A percentile compares a stretch with the other conserved stretches of the same genome.
phyloP scores from a whole-genome alignment of 2,888 invertebrate species.

The Leptinotarsa rubiginosa region DNA sequence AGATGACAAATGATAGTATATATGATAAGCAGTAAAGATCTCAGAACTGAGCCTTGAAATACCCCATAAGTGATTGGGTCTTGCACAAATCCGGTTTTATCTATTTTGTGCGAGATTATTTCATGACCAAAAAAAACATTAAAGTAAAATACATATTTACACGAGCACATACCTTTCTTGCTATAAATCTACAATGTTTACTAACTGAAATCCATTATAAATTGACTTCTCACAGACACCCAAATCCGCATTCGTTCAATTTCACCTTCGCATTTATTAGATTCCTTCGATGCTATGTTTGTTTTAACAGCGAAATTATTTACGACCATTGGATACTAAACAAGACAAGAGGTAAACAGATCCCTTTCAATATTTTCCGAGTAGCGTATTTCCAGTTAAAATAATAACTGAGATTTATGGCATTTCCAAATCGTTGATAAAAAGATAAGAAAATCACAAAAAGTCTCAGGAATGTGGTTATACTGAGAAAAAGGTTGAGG shows the following conservation, averaged over 20 bases:
- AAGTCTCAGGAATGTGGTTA: no score
- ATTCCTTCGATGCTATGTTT: background rate
- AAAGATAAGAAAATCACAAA: no score
- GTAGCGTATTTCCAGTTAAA: background rate
- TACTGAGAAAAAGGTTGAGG: no score
- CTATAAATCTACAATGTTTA: conserved; percentile 11
- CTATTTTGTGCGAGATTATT: no score
- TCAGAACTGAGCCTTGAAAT: no score
- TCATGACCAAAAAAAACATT: background rate
- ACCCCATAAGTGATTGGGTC: no score
- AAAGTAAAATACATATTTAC: conserved; percentile 4
- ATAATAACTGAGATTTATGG: background rate
- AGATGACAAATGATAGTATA: no score
- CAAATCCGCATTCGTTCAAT: background rate
- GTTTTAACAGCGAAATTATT: conserved; percentile 5
- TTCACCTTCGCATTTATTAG: conserved; percentile 6
- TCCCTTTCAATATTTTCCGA: background rate
- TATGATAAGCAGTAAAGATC: no score
- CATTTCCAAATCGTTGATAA: background rate
- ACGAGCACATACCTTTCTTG: conserved; percentile 5
- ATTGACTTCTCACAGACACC: background rate
- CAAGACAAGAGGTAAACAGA: background rate
- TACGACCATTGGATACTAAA: background rate
- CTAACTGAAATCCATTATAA: background rate
- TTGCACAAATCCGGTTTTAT: no score